A percentile compares a stretch with the other conserved stretches of the same genome.
These are phyloP conservation scores for Malurus alboscapulatus DNA, from an alignment of 2,113 vertebrate genomes.

Conservation along the genomic window DNA sequence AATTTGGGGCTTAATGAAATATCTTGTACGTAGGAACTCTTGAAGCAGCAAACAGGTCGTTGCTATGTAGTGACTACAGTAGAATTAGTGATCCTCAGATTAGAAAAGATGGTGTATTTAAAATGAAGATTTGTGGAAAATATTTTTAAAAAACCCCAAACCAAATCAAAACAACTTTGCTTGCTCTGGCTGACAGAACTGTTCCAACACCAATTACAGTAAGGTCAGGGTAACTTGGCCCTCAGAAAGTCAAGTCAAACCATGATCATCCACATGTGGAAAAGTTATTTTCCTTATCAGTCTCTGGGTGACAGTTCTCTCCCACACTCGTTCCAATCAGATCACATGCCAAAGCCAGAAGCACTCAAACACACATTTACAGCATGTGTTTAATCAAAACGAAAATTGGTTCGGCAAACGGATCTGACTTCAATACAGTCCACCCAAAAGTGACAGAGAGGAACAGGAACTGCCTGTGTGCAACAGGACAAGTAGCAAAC, in stretches of 20 bases:
- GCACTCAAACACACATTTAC: background rate
- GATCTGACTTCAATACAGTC: background rate
- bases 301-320: background rate
- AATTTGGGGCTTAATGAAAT: background rate
- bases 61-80: background rate
- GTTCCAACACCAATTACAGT: background rate
- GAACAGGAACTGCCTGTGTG: background rate
- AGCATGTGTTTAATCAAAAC: background rate
- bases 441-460: background rate
- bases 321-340: background rate
- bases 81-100: background rate
- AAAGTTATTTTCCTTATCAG: background rate
- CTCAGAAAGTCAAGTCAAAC: background rate
- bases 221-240: background rate
- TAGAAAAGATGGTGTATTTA: background rate
- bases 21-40: rapidly evolving
- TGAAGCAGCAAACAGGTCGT: background rate
- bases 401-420: background rate
- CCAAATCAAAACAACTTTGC: background rate
- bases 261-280: rapidly evolving
- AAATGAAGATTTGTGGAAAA: background rate
- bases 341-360: background rate
- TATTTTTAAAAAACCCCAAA: background rate
- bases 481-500: background rate
- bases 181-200: background rate